Evolutionary conservation across 64 coral and sea anemone genomes (phyloP).

Genomic region (Hydrozoanthus tunicans): DNA sequence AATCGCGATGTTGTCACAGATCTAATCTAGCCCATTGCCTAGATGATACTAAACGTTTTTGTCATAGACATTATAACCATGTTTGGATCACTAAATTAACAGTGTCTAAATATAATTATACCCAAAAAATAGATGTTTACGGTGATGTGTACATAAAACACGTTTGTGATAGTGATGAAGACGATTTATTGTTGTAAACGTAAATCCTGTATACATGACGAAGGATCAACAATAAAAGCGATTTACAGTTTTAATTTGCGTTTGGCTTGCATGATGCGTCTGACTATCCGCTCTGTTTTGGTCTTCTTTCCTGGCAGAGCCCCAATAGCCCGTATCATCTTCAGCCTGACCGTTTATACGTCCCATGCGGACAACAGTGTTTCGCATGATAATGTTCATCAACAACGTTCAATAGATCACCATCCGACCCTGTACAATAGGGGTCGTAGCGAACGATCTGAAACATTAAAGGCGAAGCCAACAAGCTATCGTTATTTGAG

Average conservation of each 20-base stretch:
- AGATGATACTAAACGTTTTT: too few relatives aligned
- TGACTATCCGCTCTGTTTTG: constrained; percentile 11
- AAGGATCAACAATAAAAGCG: background rate
- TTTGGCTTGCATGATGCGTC: background rate
- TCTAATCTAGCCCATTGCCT: too few relatives aligned
- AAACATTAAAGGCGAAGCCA: too few relatives aligned
- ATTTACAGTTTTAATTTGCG: constrained; percentile 13
- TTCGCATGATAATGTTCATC: background rate
- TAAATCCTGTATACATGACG: too few relatives aligned
- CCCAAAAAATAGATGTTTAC: constrained; percentile 4
- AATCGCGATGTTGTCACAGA: constrained; percentile 15
- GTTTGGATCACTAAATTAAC: too few relatives aligned
- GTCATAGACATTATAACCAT: too few relatives aligned
- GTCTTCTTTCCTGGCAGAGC: constrained; percentile 28
- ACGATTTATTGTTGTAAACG: too few relatives aligned
- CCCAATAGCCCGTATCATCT: constrained; percentile 45
- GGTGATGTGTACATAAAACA: too few relatives aligned
- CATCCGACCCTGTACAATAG: too few relatives aligned
- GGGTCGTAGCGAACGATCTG: too few relatives aligned
- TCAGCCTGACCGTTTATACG: constrained; percentile 14
- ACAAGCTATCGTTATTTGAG: constrained; percentile 3
- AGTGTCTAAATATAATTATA: too few relatives aligned
- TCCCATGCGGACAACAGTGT: constrained; percentile 10
- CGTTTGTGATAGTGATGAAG: too few relatives aligned
- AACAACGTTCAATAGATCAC: background rate